Evolutionary conservation across 2,797 vertebrate species (phyloP), one percentile per base, ranked within the genome.

Genomic region (Tarsius wallacei): DNA sequence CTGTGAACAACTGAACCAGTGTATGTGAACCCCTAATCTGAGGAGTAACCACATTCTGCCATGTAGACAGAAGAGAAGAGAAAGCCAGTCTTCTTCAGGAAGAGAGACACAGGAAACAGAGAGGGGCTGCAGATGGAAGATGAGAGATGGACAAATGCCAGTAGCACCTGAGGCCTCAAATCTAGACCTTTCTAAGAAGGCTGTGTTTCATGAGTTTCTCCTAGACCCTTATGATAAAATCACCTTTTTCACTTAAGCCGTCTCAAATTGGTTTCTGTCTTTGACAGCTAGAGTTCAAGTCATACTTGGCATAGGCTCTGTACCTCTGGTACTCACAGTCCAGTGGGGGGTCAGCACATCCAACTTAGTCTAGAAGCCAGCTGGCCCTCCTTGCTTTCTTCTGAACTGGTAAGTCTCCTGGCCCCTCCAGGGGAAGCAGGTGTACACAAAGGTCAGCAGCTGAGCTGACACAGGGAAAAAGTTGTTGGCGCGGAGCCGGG

Each of bases 391-490:
- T 13, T 83, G 21, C 14, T 68, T 64, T 33, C 86, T 64, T 80
- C 77, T 47, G 90, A 87, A 74, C 80, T 6, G 1, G 9, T 16
- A 63, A 81, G 49, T 36, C 36, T 84, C 70, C 28, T 28, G 89
- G 84, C 47, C 57, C 42, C 73, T 71, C 71, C 4, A 5, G 4
- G 47, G n/a, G 51, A 93, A 77, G 80, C 57, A 90, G 85, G 59
- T 80, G 24, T 71, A 15, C 10, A 22, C 53, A 13, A 84, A 97
- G 77, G 33, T 81, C 84, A 85, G 86, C 83, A 85, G 49, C 87
- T 80, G 63, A 93, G 59, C 92, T 97, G 94, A 97, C 1, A 2
- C 12, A 49, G 90, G 91, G 95, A 84, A 73, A 89, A 93, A 64
- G 70, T 64, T 88, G 51, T n/a, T 97, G 83, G 53, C 90, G 93